Percentiles rank a stretch among this genome's conserved stretches.
phyloP scores from a whole-genome alignment of 2,797 vertebrate genomes.

The Eremophila alpestris region DNA sequence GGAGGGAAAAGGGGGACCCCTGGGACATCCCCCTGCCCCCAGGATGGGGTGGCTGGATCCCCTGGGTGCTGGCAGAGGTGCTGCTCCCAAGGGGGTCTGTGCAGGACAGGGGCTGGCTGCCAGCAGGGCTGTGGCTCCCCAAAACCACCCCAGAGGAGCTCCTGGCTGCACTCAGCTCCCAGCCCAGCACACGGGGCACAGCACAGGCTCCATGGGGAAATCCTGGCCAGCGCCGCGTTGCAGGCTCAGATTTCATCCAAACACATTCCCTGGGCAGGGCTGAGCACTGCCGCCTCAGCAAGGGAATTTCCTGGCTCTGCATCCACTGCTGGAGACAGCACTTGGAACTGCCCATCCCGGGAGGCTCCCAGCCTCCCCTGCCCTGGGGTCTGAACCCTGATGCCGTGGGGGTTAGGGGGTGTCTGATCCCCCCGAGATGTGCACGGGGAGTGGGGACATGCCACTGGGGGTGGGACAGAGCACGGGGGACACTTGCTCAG shows the following conservation, averaged over 20 bases:
- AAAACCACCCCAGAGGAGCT: neutral
- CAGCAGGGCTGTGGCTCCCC: neutral
- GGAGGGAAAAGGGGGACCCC: neutral
- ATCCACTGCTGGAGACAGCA: neutral
- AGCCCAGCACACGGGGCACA: neutral
- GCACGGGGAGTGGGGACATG: neutral
- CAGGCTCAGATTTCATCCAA: neutral
- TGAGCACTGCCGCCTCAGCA: neutral
- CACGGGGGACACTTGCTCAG: neutral
- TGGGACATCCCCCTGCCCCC: rapidly evolving
- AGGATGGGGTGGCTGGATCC: neutral
- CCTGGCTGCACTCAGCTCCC: neutral
- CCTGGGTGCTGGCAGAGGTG: rapidly evolving
- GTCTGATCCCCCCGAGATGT: rapidly evolving
- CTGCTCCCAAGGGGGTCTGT: neutral
- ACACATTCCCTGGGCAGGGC: neutral
- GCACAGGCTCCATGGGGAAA: neutral
- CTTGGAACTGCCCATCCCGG: neutral
- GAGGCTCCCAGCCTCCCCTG: neutral
- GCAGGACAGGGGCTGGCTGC: neutral
- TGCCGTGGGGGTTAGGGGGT: rapidly evolving
- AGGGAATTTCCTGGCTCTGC: neutral
- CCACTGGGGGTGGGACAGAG: neutral
- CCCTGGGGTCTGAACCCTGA: neutral
- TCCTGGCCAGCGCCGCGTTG: rapidly evolving